A percentile compares a stretch with the other conserved stretches of the same genome.
Conservation (phyloP, 2,797 vertebrate genomes). For the Aeoliscus strigatus region DNA sequence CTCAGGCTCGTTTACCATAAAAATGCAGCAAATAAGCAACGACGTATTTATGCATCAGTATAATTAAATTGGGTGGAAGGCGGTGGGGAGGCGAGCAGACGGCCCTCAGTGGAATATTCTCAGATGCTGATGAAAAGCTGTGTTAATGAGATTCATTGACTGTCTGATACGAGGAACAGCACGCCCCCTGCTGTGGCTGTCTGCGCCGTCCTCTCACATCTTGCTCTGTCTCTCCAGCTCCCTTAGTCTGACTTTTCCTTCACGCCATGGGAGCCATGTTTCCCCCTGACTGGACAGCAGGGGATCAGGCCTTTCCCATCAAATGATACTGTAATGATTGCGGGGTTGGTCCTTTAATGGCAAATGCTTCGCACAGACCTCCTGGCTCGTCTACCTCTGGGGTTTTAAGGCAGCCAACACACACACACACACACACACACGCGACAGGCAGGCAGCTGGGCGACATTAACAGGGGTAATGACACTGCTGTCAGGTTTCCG, state of each 20-base stretch:
- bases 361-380: constrained; percentile 4
- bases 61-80: constrained; percentile 53
- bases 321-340: constrained; percentile 20
- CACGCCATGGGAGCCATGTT: constrained; percentile 32
- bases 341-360: constrained; percentile 28
- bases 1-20: constrained; percentile 33
- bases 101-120: constrained; percentile 65
- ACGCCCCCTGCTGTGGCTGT: constrained; percentile 56
- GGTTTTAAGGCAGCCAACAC: constrained; percentile 18
- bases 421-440: not conserved
- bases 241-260: constrained; percentile 18
- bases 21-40: constrained; percentile 8
- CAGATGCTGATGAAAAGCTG: constrained; percentile 67
- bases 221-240: constrained; percentile 23
- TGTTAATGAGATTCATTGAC: constrained; percentile 74
- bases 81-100: constrained; percentile 41
- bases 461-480: constrained; percentile 49
- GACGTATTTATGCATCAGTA: constrained; percentile 51
- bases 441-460: constrained; percentile 57
- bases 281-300: constrained; percentile 30
- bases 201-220: constrained; percentile 26
- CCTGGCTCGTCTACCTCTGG: constrained; percentile 20
- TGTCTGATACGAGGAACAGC: constrained; percentile 58
- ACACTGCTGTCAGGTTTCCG: constrained; percentile 47
- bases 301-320: constrained; percentile 25